Percentiles rank a stretch among this genome's conserved stretches.
These are phyloP conservation scores for Carposina sasakii DNA, from an alignment of 1,140 invertebrate species.

Conservation along the genomic window DNA sequence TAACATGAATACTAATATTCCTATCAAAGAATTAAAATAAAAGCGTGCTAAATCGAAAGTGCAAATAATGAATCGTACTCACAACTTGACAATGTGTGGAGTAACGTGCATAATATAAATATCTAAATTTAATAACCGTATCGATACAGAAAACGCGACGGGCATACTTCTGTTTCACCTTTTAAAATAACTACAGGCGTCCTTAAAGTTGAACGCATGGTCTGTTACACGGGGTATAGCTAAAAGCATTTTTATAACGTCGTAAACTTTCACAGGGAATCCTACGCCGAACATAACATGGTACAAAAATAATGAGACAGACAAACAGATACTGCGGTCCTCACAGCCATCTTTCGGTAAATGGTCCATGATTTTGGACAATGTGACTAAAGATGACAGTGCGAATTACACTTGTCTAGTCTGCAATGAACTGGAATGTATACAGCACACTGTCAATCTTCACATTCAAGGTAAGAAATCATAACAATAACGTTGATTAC, in stretches of 20 bases:
- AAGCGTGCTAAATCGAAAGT: neutral
- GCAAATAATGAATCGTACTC: neutral
- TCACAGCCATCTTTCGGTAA: slow-evolving; percentile 75
- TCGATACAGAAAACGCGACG: slow-evolving; percentile 12
- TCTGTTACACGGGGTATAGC: slow-evolving; percentile 10
- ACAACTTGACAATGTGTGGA: too few species aligned
- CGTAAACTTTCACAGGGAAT: slow-evolving; percentile 73
- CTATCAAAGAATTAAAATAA: too few species aligned
- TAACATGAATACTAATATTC: too few species aligned
- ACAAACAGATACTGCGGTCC: slow-evolving; percentile 72
- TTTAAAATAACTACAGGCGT: slow-evolving; percentile 2
- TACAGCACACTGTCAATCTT: slow-evolving; percentile 82
- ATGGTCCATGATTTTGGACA: slow-evolving; percentile 82
- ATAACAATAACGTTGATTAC: too few species aligned
- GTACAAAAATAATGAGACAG: slow-evolving; percentile 83
- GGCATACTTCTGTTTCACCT: slow-evolving; percentile 1
- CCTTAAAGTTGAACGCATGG: neutral
- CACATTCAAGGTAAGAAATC: slow-evolving; percentile 78
- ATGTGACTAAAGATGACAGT: slow-evolving; percentile 82
- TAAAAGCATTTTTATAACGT: slow-evolving; percentile 22
- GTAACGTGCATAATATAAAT: too few species aligned
- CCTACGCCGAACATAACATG: slow-evolving; percentile 86
- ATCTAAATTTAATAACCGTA: too few species aligned
- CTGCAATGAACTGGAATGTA: slow-evolving; percentile 84
- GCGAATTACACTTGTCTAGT: slow-evolving; percentile 91